Evolutionary conservation across 2,888 invertebrate species (phyloP).

Genomic region (Dynastes hyllus): DNA sequence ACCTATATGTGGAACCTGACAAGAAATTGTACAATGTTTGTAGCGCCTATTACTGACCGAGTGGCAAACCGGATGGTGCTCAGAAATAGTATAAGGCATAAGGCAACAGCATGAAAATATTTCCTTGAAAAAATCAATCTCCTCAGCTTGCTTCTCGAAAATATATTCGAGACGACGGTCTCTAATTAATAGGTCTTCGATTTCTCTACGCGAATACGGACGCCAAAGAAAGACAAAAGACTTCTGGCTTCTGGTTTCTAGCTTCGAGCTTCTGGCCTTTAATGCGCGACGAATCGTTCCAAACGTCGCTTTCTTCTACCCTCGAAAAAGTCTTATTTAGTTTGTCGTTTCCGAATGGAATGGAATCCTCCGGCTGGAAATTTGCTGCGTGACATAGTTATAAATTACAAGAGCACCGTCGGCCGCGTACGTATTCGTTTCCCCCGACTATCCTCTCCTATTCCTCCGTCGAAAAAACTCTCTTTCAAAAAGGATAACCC

Average conservation of each 20-base stretch:
- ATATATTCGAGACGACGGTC: too few species aligned
- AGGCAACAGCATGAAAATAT: too few species aligned
- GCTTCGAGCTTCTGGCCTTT: background rate
- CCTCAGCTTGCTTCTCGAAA: too few species aligned
- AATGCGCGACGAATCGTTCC: slow-evolving; percentile 32
- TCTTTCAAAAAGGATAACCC: slow-evolving; percentile 30
- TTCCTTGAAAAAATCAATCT: too few species aligned
- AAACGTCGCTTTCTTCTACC: background rate
- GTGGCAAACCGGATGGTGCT: too few species aligned
- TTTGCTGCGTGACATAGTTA: slow-evolving; percentile 45
- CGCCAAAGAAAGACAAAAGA: background rate
- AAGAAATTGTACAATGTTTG: too few species aligned
- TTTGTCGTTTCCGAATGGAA: slow-evolving; percentile 45
- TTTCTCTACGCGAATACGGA: background rate
- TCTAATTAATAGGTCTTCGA: slow-evolving; percentile 26
- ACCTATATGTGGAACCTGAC: too few species aligned
- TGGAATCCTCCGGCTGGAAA: slow-evolving; percentile 43
- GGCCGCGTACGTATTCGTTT: slow-evolving; percentile 11
- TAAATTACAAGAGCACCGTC: slow-evolving; percentile 42
- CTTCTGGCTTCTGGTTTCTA: background rate
- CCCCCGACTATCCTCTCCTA: background rate
- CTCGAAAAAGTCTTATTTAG: slow-evolving; percentile 43
- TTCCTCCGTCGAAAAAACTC: background rate
- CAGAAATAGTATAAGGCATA: too few species aligned
- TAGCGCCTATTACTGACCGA: too few species aligned